Evolutionary conservation across 2,113 vertebrate genomes (phyloP).

Genomic region (Gallinago media): DNA sequence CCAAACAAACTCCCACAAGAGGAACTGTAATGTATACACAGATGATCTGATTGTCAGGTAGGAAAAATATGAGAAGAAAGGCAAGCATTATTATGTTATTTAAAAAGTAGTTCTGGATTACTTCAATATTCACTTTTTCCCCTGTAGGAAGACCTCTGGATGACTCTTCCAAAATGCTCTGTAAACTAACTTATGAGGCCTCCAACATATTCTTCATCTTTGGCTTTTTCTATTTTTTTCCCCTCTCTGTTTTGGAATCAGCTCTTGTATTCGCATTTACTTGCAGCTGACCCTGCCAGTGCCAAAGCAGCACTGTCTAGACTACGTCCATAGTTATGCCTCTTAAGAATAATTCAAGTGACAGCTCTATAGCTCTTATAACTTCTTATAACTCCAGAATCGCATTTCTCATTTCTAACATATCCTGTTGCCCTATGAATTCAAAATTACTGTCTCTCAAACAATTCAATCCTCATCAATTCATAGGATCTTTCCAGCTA

Average conservation of each 20-base stretch:
- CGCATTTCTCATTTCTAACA: not conserved
- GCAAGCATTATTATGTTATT: not conserved
- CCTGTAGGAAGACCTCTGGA: constrained; percentile 43
- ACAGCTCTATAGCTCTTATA: not conserved
- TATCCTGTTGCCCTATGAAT: not conserved
- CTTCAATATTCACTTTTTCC: not conserved
- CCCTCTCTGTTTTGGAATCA: not conserved
- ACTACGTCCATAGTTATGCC: not conserved
- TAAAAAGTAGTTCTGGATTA: not conserved
- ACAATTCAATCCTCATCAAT: not conserved
- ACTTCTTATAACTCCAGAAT: not conserved
- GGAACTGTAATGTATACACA: not conserved
- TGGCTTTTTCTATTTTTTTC: not conserved
- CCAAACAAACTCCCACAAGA: not conserved
- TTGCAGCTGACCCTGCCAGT: constrained; percentile 30
- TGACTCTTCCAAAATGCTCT: constrained; percentile 27
- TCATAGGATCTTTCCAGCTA: not conserved
- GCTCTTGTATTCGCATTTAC: not conserved
- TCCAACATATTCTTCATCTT: constrained; percentile 20
- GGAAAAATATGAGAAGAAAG: not conserved
- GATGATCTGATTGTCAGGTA: not conserved
- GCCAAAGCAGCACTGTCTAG: not conserved
- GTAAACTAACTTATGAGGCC: not conserved
- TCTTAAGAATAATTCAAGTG: not conserved
- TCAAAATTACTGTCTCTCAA: not conserved